Evolutionary conservation across 2,797 vertebrate genomes (phyloP), one percentile per base, ranked within the genome.

Genomic region (Lepus townsendii): DNA sequence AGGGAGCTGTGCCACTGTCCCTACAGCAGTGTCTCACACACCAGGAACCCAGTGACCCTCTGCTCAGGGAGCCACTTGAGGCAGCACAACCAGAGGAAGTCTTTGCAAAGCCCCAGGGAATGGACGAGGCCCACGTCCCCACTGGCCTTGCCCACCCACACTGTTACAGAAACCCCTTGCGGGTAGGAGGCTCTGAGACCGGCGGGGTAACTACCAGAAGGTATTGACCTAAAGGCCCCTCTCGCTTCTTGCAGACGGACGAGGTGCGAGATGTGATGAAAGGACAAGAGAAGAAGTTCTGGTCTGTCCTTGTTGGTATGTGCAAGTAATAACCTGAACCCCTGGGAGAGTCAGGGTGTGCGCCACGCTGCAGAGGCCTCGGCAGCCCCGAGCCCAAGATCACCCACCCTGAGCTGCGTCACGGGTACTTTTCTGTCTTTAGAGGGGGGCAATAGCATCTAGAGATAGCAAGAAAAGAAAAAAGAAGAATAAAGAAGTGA

Each of bases 161-260:
- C 66, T 60, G 35, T 54, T 12, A 63, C 14, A 76, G 52, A n/a
- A 83, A 88, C 50, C 50, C 50, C 14, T 17, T 50, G 2, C 68
- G 42, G 32, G 32, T 32, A 32, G 54, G 13, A 57, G 54, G 54
- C 54, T 57, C 85, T 83, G 63, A 52, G 47, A 47, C 30, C 16
- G 24, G 32, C 71, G 11, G 16, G 32, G 52, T 12, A 4, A 6
- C 71, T 26, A 9, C 26, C 2, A 57, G 50, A n/a, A 47, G 63
- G n/a, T 26, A 47, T 17, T 54, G 42, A 76, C 76, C 72, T 75
- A 91, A 91, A 86, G 26, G 27, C 3, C 73, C 10, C 2, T 83
- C 63, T 35, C 17, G 2, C 89, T 50, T 94, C 71, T 95, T 97
- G 54, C 85, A 97, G 97, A 35, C 22, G 1, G 62, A 72, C 0